phyloP scores from a whole-genome alignment of 1,140 invertebrate genomes.

The Hycleus cichorii region DNA sequence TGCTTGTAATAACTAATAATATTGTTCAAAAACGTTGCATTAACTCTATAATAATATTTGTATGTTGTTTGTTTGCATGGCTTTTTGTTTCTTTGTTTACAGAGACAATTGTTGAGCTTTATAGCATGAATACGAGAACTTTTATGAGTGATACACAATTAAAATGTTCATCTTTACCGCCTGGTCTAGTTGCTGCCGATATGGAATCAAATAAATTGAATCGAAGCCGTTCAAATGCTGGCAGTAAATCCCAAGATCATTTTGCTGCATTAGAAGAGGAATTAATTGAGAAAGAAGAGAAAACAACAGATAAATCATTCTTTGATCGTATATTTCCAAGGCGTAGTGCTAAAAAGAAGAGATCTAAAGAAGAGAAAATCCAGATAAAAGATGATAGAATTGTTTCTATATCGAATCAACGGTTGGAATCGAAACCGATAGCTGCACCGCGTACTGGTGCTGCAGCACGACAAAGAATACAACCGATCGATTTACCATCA shows the following conservation, averaged over 20 bases:
- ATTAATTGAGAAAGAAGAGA: slow-evolving; percentile 44
- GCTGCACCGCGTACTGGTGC: slow-evolving; percentile 37
- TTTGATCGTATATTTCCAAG: slow-evolving; percentile 56
- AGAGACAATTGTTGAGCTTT: slow-evolving; percentile 38
- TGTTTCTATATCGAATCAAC: not conserved
- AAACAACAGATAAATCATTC: slow-evolving; percentile 54
- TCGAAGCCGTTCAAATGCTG: slow-evolving; percentile 41
- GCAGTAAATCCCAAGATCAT: slow-evolving; percentile 34
- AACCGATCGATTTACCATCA: slow-evolving; percentile 47
- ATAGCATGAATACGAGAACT: slow-evolving; percentile 25
- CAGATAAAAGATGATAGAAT: not conserved
- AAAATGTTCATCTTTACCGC: slow-evolving; percentile 61
- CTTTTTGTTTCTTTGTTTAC: slow-evolving; percentile 31
- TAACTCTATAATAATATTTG: not conserved
- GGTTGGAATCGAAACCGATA: slow-evolving; percentile 22
- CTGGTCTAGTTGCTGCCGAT: slow-evolving; percentile 47
- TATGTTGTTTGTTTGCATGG: slow-evolving; percentile 22
- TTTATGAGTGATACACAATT: slow-evolving; percentile 47
- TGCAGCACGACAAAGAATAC: slow-evolving; percentile 45
- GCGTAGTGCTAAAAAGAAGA: slow-evolving; percentile 54
- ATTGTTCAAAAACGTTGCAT: not conserved
- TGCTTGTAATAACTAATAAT: too few relatives aligned
- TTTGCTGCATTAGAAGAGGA: slow-evolving; percentile 32
- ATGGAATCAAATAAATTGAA: slow-evolving; percentile 43
- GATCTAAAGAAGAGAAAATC: slow-evolving; percentile 26